Evolutionary conservation across 2,888 invertebrate genomes (phyloP), one percentile per base, ranked within the genome.

Genomic region (Diadegma fenestrale): DNA sequence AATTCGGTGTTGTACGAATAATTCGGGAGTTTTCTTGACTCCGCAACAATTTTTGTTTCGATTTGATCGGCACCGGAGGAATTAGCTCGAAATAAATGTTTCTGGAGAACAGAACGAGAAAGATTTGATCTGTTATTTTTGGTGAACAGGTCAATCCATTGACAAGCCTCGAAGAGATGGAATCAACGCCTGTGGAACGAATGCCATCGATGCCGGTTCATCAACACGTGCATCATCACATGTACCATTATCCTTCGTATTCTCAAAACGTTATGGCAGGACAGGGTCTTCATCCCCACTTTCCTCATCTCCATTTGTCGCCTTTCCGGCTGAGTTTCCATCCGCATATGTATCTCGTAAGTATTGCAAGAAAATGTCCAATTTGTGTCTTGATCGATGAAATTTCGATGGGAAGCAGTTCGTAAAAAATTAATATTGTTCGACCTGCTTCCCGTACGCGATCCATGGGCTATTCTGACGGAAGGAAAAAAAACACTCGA

Each of bases 141-240:
- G 94, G 61, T 22, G 64, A 78, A 95, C 94, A 95, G 93, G 92
- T 95, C 87, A 95, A 95, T 89, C 94, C 95, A 0, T 43, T 86
- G 64, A 86, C 86, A 77, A 86, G 86, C 73, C 86, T 86, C 54
- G 86, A 84, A 61, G 90, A 89, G 79, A 88, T 90, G 84, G 90
- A 89, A 84, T 88, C 85, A 51, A 80, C 87, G 64, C 88, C 88
- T 30, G 87, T 89, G 30, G 87, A 90, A 80, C 88, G 90, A 85
- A 89, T 90, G 84, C 89, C 91, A 77, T 88, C 91, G 48, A 89
- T 91, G 88, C 91, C 93, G 45, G 90, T 93, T 69, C 93, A 92
- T 89, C 97, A 96, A 84, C 96, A 97, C 89, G 95, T 97, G 1
- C 97, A 97, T 92, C 97, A 97, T 93, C 97, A 97, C 91, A 96